phyloP scores from a whole-genome alignment of 2,113 vertebrate genomes.

The Anhinga anhinga region DNA sequence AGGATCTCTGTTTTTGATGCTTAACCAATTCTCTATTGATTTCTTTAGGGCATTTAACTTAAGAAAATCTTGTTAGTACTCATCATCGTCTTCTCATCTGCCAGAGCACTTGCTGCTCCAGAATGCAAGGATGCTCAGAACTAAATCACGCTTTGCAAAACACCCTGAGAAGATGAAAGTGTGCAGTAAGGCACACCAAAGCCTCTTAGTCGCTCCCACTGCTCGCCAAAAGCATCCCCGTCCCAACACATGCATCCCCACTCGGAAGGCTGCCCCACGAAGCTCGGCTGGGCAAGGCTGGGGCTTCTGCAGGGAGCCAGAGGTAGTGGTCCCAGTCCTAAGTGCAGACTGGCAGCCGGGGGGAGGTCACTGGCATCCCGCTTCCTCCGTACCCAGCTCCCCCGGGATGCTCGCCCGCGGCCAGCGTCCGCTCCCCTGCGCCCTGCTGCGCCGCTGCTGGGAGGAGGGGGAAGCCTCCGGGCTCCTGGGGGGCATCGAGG shows the following conservation, averaged over 20 bases:
- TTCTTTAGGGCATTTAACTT: neutral
- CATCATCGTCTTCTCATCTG: neutral
- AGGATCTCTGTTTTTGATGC: neutral
- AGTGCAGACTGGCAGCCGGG: fast-evolving
- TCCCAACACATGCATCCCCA: neutral
- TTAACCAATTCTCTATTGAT: neutral
- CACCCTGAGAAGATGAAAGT: neutral
- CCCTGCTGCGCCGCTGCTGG: neutral
- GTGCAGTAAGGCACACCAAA: neutral
- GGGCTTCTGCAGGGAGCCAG: neutral
- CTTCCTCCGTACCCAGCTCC: neutral
- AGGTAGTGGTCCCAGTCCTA: neutral
- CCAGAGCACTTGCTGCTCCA: neutral
- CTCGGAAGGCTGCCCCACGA: neutral
- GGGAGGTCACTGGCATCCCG: neutral
- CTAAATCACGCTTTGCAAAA: neutral
- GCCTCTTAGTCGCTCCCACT: neutral
- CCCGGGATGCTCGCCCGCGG: neutral
- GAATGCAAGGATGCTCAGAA: neutral
- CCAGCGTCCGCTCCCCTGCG: neutral
- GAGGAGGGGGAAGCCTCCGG: neutral
- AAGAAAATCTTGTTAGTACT: conserved; percentile 5
- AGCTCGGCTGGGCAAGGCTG: neutral
- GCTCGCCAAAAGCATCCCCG: neutral
- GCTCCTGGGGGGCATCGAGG: neutral